These are phyloP conservation scores for Chymomyza caudatula DNA, from an alignment of 2,888 invertebrate species.

Conservation along the genomic window DNA sequence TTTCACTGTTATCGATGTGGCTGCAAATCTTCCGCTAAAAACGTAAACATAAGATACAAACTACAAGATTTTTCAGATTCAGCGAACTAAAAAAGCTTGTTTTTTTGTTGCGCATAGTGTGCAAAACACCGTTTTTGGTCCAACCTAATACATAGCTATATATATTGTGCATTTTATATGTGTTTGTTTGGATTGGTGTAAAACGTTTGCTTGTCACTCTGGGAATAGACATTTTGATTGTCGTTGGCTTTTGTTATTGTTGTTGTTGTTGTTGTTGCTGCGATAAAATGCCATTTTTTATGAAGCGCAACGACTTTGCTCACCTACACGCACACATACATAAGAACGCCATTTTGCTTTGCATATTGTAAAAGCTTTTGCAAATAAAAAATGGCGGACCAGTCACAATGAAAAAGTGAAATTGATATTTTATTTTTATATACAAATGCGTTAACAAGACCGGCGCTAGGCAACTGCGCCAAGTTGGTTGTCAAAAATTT, in stretches of 20 bases:
- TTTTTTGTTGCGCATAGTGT: no score
- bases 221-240: conserved; percentile 56
- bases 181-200: neutral
- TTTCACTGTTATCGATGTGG: no score
- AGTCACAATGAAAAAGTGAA: conserved; percentile 36
- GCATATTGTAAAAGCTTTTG: conserved; percentile 22
- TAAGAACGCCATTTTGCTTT: conserved; percentile 1
- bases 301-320: conserved; percentile 38
- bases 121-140: no score
- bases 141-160: no score
- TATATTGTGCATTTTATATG: neutral
- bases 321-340: conserved; percentile 11
- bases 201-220: conserved; percentile 2
- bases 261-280: conserved; percentile 16
- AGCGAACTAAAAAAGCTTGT: no score
- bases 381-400: conserved; percentile 3
- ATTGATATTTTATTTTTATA: conserved; percentile 48
- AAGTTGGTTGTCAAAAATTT: conserved; percentile 56
- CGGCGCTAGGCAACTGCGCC: conserved; percentile 47
- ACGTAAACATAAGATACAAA: no score
- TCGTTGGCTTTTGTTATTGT: conserved; percentile 42
- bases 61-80: no score
- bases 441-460: conserved; percentile 45
- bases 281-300: conserved; percentile 16
- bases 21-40: no score